These are phyloP conservation scores for Ceryle rudis DNA, from an alignment of 2,797 vertebrate genomes.

Conservation along the genomic window DNA sequence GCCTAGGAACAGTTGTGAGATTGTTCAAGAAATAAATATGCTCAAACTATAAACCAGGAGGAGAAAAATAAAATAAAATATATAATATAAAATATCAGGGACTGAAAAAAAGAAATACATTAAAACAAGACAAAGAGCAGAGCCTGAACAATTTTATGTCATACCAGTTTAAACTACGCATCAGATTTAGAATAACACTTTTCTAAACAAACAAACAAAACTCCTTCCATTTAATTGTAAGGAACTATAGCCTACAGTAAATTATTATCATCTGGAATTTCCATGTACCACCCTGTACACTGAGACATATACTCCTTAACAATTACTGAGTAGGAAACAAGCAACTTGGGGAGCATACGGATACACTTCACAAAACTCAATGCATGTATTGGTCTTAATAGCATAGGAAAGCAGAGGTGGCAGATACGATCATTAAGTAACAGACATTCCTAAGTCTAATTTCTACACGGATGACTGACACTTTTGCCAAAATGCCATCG, in stretches of 20 bases:
- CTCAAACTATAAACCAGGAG: not conserved
- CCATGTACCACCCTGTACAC: not conserved
- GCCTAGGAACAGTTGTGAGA: not conserved
- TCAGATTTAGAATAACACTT: not conserved
- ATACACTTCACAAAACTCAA: not conserved
- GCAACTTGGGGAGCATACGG: not conserved
- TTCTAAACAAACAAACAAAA: not conserved
- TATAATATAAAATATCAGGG: not conserved
- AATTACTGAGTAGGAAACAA: not conserved
- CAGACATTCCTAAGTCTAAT: not conserved
- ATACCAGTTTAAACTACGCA: not conserved
- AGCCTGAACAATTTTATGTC: not conserved
- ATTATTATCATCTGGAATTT: not conserved
- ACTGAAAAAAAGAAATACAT: not conserved
- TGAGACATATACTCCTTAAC: not conserved
- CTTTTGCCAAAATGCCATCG: not conserved
- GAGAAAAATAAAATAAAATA: no score
- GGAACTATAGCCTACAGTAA: not conserved
- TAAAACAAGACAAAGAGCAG: not conserved
- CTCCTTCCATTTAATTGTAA: not conserved
- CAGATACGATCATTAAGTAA: not conserved
- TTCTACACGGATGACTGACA: not conserved
- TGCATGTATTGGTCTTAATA: not conserved
- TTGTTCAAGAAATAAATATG: not conserved
- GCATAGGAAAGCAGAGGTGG: not conserved